Conservation (phyloP, 2,113 vertebrate species). For the Camelus dromedarius region DNA sequence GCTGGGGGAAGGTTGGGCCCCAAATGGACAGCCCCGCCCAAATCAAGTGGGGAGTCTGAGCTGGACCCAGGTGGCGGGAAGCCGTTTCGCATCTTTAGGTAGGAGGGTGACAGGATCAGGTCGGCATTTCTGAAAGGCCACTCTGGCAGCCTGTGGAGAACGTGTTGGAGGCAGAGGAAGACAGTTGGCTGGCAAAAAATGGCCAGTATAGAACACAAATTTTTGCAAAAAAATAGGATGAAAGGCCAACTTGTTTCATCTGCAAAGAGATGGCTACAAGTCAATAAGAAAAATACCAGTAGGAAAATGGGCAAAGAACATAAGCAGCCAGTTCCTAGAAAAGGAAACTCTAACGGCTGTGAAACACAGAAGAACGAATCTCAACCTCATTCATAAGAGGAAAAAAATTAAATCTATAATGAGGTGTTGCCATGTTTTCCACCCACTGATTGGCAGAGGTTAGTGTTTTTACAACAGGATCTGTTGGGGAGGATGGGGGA, state of each 20-base stretch:
- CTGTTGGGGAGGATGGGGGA: not conserved
- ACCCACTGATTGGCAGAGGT: not conserved
- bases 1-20: not conserved
- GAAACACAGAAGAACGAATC: not conserved
- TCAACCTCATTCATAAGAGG: not conserved
- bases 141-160: not conserved
- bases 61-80: not conserved
- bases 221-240: not conserved
- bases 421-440: not conserved
- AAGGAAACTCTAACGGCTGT: not conserved
- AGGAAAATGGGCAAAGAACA: not conserved
- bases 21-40: not conserved
- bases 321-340: not conserved
- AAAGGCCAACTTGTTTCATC: slow-evolving; percentile 39
- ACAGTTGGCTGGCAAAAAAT: not conserved
- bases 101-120: not conserved
- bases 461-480: rapidly evolving
- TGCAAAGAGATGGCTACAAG: slow-evolving; percentile 16
- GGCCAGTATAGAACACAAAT: not conserved
- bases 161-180: not conserved
- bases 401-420: not conserved
- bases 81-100: not conserved
- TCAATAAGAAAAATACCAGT: not conserved
- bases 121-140: not conserved
- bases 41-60: no score